Evolutionary conservation across 2,888 invertebrate species (phyloP).

Genomic region (Stegophylla sp.): DNA sequence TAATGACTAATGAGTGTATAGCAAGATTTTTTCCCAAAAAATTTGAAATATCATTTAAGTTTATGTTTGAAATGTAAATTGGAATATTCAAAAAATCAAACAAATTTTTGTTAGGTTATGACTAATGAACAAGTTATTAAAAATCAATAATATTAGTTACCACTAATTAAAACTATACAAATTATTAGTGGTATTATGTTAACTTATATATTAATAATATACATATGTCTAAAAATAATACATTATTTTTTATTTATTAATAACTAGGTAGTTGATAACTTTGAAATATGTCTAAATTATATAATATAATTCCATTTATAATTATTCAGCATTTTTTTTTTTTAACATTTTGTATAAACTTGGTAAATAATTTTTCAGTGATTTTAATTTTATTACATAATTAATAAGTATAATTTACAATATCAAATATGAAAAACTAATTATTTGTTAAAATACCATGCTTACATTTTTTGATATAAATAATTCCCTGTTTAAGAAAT

Average conservation of each 20-base stretch:
- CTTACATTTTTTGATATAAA: not conserved
- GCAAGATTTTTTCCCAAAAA: too few relatives aligned
- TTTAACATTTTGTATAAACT: not conserved
- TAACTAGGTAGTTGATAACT: not conserved
- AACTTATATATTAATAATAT: too few relatives aligned
- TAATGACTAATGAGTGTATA: too few relatives aligned
- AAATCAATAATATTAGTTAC: too few relatives aligned
- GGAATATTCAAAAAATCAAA: too few relatives aligned
- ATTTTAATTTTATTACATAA: not conserved
- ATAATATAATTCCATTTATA: not conserved
- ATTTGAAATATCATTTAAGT: too few relatives aligned
- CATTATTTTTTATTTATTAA: not conserved
- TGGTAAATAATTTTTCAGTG: not conserved
- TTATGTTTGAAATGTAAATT: too few relatives aligned
- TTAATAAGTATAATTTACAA: not conserved
- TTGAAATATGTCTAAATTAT: not conserved
- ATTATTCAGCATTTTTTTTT: not conserved
- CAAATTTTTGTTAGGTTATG: too few relatives aligned
- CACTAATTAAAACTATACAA: too few relatives aligned
- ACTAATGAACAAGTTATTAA: too few relatives aligned
- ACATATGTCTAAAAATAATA: too few relatives aligned
- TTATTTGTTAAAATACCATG: not conserved
- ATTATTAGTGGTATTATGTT: too few relatives aligned
- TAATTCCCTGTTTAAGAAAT: constrained; percentile 33
- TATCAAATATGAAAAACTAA: not conserved